These are phyloP conservation scores for Heliconius hermathena DNA, from an alignment of 1,140 invertebrate species.

Conservation along the genomic window DNA sequence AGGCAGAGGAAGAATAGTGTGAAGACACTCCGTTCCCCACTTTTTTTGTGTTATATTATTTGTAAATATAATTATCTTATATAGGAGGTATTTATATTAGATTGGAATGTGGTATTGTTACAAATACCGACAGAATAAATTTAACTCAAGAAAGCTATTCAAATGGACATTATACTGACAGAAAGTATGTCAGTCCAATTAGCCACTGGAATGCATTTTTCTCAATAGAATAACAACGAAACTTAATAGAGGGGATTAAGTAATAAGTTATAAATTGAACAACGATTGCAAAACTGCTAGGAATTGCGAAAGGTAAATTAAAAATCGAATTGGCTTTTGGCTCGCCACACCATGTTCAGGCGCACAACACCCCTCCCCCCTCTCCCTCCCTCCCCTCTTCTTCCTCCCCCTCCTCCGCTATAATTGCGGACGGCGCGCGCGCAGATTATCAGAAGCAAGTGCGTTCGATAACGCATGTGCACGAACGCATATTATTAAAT, in stretches of 20 bases:
- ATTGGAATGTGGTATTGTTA: too few species aligned
- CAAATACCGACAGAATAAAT: background rate
- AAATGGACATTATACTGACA: constrained; percentile 29
- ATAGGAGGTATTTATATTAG: too few species aligned
- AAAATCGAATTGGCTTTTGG: constrained; percentile 59
- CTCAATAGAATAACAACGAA: constrained; percentile 44
- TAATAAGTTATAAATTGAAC: constrained; percentile 57
- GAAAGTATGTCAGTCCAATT: constrained; percentile 50
- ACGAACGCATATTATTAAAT: constrained; percentile 80
- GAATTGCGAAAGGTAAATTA: constrained; percentile 64
- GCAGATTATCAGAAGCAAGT: constrained; percentile 79
- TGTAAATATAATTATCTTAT: too few species aligned
- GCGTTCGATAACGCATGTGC: constrained; percentile 78
- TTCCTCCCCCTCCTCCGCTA: constrained; percentile 32
- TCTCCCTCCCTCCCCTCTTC: constrained; percentile 22
- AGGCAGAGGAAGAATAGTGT: too few species aligned
- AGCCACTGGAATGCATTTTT: constrained; percentile 41
- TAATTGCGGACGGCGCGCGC: constrained; percentile 70
- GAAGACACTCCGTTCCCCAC: too few species aligned
- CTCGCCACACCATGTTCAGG: constrained; percentile 27
- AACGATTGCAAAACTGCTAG: constrained; percentile 53
- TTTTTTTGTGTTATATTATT: too few species aligned
- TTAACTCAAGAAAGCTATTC: background rate
- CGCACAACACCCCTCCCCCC: constrained; percentile 20
- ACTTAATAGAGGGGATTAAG: constrained; percentile 68